Evolutionary conservation across 2,797 vertebrate species (phyloP).

Genomic region (Limosa lapponica): DNA sequence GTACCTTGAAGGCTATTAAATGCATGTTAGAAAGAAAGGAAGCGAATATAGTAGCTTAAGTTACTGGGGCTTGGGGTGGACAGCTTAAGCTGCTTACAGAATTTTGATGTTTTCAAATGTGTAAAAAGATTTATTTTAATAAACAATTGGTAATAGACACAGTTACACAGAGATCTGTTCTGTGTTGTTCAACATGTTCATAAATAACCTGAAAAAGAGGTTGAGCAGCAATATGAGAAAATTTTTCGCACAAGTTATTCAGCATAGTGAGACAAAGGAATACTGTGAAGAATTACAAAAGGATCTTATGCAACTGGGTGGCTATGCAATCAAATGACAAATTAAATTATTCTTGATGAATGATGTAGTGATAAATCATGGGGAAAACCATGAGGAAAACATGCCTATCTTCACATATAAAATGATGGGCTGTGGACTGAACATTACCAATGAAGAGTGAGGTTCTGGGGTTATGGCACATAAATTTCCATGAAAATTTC

Average conservation of each 20-base stretch:
- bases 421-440: background rate
- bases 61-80: background rate
- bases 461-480: background rate
- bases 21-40: background rate
- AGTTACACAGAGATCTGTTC: background rate
- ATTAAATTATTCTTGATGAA: conserved; percentile 40
- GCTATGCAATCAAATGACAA: conserved; percentile 34
- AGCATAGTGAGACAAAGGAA: conserved; percentile 5
- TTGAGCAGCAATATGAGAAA: background rate
- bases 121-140: background rate
- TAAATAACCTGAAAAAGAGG: background rate
- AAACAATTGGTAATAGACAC: background rate
- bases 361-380: background rate
- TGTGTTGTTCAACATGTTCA: background rate
- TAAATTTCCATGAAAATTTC: background rate
- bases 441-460: background rate
- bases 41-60: background rate
- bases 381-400: background rate
- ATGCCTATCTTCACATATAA: background rate
- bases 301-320: conserved; percentile 27
- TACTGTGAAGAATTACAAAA: conserved; percentile 29
- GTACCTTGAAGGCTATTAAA: background rate
- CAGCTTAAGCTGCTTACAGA: background rate
- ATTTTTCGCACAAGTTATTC: background rate
- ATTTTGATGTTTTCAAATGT: background rate